Conservation (phyloP, 2,797 vertebrate genomes). For the Tenualosa ilisha region DNA sequence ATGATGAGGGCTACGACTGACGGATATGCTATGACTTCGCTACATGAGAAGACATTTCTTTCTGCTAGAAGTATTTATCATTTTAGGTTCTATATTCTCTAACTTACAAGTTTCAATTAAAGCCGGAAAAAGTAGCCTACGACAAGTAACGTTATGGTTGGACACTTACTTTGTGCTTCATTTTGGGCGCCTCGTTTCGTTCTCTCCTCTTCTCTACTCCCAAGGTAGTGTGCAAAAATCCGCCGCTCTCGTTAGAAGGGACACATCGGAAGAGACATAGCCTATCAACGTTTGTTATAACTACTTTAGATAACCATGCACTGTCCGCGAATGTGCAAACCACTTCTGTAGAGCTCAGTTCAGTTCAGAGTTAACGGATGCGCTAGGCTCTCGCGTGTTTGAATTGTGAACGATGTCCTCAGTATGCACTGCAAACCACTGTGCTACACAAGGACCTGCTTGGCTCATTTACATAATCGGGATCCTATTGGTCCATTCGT, state of each 20-base stretch:
- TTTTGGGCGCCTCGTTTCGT: conserved; percentile 47
- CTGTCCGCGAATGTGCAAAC: background rate
- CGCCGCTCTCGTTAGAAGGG: conserved; percentile 52
- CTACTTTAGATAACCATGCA: background rate
- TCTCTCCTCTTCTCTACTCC: conserved; percentile 44
- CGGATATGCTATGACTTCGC: background rate
- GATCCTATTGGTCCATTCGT: conserved; percentile 57
- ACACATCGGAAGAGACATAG: conserved; percentile 47
- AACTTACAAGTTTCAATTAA: background rate
- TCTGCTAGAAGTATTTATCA: background rate
- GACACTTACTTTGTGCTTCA: conserved; percentile 81
- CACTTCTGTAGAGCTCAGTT: background rate
- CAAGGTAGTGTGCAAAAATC: conserved; percentile 60
- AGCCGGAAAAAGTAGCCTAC: background rate
- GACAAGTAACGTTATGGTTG: background rate
- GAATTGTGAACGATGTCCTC: background rate
- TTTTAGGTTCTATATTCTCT: background rate
- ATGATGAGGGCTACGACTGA: background rate
- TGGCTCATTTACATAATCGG: conserved; percentile 48
- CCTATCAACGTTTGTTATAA: background rate
- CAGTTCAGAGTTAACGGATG: background rate
- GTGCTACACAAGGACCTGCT: conserved; percentile 31
- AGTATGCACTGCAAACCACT: background rate
- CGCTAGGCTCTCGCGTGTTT: background rate
- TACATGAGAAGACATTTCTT: background rate